Evolutionary conservation across 1,140 invertebrate species (phyloP).

Genomic region (Tenebrio molitor): DNA sequence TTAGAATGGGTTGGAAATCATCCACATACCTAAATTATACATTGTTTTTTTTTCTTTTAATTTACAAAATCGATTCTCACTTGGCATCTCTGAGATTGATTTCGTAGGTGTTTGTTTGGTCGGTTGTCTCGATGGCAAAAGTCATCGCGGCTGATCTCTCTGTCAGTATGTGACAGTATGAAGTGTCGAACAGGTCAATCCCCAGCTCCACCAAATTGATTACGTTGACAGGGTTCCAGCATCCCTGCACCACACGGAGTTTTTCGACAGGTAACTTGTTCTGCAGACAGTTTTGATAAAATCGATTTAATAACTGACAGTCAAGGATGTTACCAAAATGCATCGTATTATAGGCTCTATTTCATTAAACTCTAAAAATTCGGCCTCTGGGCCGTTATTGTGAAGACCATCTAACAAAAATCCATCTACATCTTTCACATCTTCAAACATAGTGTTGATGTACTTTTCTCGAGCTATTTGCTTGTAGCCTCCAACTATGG

Average conservation of each 20-base stretch:
- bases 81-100: conserved; percentile 66
- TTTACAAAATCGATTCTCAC: conserved; percentile 58
- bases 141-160: conserved; percentile 74
- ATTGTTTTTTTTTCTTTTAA: conserved; percentile 44
- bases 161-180: conserved; percentile 71
- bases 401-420: conserved; percentile 87
- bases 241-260: conserved; percentile 75
- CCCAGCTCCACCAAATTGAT: conserved; percentile 77
- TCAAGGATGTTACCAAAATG: conserved; percentile 70
- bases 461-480: conserved; percentile 71
- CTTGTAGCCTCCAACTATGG: conserved; percentile 82
- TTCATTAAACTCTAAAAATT: conserved; percentile 71
- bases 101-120: conserved; percentile 56
- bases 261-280: conserved; percentile 77
- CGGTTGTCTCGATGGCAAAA: conserved; percentile 67
- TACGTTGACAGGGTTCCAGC: conserved; percentile 77
- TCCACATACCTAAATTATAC: conserved; percentile 73
- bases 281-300: conserved; percentile 58
- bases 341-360: conserved; percentile 74
- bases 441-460: conserved; percentile 73
- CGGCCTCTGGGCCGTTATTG: conserved; percentile 74
- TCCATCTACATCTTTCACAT: conserved; percentile 72
- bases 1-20: conserved; percentile 79
- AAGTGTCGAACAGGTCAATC: conserved; percentile 87
- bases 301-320: no score